These are phyloP conservation scores for Synanthedon vespiformis DNA, from an alignment of 2,888 invertebrate species.

Conservation along the genomic window DNA sequence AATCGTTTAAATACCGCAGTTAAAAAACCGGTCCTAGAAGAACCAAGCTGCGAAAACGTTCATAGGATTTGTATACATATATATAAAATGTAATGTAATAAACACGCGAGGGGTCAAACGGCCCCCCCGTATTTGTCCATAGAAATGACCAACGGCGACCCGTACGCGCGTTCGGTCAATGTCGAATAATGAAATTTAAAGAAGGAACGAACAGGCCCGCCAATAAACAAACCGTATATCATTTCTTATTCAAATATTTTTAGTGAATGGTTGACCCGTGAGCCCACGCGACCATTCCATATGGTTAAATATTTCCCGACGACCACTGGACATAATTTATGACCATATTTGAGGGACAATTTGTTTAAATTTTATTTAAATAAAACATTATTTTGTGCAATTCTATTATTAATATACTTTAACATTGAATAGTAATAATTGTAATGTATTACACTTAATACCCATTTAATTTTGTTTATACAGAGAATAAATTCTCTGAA, in stretches of 20 bases:
- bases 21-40: conserved; percentile 35
- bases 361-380: conserved; percentile 3
- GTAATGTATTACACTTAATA: no score
- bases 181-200: conserved; percentile 57
- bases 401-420: no score
- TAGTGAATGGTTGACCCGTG: conserved; percentile 64
- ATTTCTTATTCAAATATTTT: conserved; percentile 66
- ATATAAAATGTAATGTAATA: conserved; percentile 38
- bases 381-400: neutral
- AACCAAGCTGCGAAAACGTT: conserved; percentile 64
- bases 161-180: conserved; percentile 54
- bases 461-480: no score
- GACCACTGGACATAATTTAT: conserved; percentile 48
- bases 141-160: conserved; percentile 55
- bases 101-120: conserved; percentile 46
- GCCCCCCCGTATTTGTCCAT: conserved; percentile 21
- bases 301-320: conserved; percentile 63
- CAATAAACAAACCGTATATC: conserved; percentile 71
- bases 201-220: conserved; percentile 59
- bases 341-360: conserved; percentile 37
- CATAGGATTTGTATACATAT: conserved; percentile 43
- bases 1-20: conserved; percentile 34
- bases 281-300: conserved; percentile 62
- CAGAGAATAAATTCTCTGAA: no score
- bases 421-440: no score